Base-by-base conservation (phyloP, 2,888 invertebrate genomes). In the Nasonia oneida region DNA sequence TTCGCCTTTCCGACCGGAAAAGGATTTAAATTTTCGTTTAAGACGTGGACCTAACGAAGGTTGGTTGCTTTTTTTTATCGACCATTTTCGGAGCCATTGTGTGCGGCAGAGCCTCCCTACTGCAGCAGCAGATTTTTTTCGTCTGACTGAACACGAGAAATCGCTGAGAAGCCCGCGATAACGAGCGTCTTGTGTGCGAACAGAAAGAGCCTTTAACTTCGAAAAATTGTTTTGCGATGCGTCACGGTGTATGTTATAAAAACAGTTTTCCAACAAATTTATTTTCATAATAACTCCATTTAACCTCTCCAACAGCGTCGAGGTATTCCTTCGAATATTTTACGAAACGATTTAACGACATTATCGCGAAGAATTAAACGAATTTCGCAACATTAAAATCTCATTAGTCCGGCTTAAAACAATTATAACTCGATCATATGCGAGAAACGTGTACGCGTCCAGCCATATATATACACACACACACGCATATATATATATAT, bases 11-110 rank as follows among this genome's bases (percentile, higher is more conserved):
- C 75, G 83, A 75, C 80, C 79, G 83, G 79, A 70, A 75, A 67
- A 75, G 83, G 47, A 86, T 86, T 86, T 83, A 86, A 83, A 86
- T 86, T 86, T 86, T 81, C 86, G 83, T 83, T 83, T 80, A 42
- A 47, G 64, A 70, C 74, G 84, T 15, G 77, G 33, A 12, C 4
- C 23, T 8, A n/a, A 53, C 15, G 71, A n/a, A 29, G 23, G 71
- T 57, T 73, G 29, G 50, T 67, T 33, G 67, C 33, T 79, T 73
- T 86, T 73, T 86, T 75, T 75, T 85, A 82, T 83, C 83, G 85
- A 85, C 73, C 78, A 18, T 23, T 50, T 67, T 73, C 15, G 39
- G 15, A 14, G 78, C 78, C 82, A 82, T 78, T 78, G 82, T 78
- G 64, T 78, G 78, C 53, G 71, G 77, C 37, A 4, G 53, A 61